A percentile compares a stretch with the other conserved stretches of the same genome.
phyloP scores from a whole-genome alignment of 2,797 vertebrate genomes.

The Psittacula echo region DNA sequence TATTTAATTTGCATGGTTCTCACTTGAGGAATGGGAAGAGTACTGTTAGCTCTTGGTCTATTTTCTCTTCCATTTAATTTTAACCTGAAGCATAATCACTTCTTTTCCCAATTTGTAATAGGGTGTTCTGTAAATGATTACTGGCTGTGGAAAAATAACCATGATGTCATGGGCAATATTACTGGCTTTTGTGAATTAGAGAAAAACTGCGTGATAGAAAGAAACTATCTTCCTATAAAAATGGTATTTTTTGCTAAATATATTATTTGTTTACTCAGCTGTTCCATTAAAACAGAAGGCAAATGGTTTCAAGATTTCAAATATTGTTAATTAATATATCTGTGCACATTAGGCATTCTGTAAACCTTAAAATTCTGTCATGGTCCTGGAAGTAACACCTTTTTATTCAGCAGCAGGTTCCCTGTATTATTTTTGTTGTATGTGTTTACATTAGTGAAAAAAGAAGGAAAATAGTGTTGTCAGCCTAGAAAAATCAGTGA shows the following conservation, averaged over 20 bases:
- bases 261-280: background rate
- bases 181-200: background rate
- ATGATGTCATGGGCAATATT: background rate
- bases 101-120: background rate
- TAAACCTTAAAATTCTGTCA: background rate
- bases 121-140: background rate
- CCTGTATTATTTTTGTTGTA: background rate
- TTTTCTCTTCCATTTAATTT: background rate
- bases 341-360: background rate
- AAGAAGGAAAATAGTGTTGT: background rate
- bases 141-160: background rate
- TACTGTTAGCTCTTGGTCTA: background rate
- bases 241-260: background rate
- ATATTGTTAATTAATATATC: background rate
- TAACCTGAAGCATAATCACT: background rate
- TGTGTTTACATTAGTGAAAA: background rate
- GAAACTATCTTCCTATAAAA: background rate
- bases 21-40: background rate
- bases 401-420: background rate
- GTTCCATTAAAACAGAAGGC: background rate
- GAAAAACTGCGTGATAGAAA: background rate
- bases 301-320: background rate
- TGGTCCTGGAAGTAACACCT: background rate
- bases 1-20: background rate
- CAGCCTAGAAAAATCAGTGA: background rate